Evolutionary conservation across 30 jellyfish, hydroid and myxozoan genomes (phyloP), one percentile per base, ranked within the genome.

Genomic region (Mastigias papua): DNA sequence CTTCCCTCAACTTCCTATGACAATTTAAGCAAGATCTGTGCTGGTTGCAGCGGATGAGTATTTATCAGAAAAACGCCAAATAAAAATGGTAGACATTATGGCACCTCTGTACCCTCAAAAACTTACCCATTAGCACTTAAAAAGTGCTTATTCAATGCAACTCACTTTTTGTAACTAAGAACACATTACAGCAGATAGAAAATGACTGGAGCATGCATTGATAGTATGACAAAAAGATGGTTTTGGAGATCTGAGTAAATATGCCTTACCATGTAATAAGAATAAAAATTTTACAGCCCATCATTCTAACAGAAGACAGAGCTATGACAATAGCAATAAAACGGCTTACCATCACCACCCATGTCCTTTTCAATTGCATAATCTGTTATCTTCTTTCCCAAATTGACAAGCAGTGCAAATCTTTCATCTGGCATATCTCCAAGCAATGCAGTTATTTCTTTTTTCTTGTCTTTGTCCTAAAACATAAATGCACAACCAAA

Each of bases 401-500:
- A 87, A 70, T 91, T 91, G 30, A 88, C 97, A 30, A 96, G 89
- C 89, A 96, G 50, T 6, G 98, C 99, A 88, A 92, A 96, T 81
- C 98, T 61, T 74, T 96, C 99, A 78, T 96, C 99, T 21, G 97
- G 98, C 96, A 96, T 74, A 20, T 73, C 88, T 9, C 99, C 99
- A 26, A 96, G 95, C 48, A 96, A 68, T 6, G 98, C 62, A 0
- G 93, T 33, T 21, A 96, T 92, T 77, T 96, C 99, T 65, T 81
- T 92, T 63, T 92, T 92, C 66, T 90, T 82, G 35, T 96, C 99
- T 68, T 84, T 89, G 26, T 94, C 99, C 99, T 94, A 63, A 30
- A 73, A 25, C 48, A 33, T n/a, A n/a, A n/a, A n/a, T n/a, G n/a
- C n/a, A n/a, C n/a, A n/a, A n/a, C n/a, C n/a, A n/a, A n/a, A n/a